phyloP scores from a whole-genome alignment of 2,797 vertebrate species.

The Sciurus carolinensis region DNA sequence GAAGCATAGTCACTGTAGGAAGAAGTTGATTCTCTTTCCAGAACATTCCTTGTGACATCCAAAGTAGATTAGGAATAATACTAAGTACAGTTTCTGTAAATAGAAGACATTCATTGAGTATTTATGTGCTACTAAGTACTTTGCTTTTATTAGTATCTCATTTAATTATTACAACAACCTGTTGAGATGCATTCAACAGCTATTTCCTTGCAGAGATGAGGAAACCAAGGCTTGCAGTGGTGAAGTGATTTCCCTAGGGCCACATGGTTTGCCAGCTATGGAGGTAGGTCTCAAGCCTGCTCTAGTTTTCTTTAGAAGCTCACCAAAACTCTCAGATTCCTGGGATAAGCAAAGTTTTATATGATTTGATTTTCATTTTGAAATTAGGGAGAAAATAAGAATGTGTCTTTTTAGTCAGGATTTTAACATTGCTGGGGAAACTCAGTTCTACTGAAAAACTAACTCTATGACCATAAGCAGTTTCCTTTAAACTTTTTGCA shows the following conservation, averaged over 20 bases:
- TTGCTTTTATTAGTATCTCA: background rate
- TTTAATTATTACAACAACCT: background rate
- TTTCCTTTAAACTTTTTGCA: constrained; percentile 9
- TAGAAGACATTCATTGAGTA: background rate
- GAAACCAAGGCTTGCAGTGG: background rate
- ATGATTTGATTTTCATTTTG: constrained; percentile 30
- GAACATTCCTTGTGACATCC: background rate
- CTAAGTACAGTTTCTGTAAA: background rate
- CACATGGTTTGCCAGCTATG: background rate
- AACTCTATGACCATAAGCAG: background rate
- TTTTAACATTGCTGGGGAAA: constrained; percentile 1
- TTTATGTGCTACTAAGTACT: background rate
- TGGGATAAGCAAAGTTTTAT: background rate
- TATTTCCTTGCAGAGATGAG: background rate
- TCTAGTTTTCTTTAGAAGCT: background rate
- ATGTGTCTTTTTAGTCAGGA: background rate
- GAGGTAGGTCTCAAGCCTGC: background rate
- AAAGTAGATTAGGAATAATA: background rate
- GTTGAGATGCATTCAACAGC: background rate
- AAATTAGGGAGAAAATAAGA: constrained; percentile 42
- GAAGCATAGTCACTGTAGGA: background rate
- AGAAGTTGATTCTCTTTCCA: background rate
- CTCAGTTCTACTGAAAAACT: background rate
- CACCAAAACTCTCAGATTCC: background rate
- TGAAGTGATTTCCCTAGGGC: background rate